Conservation (phyloP, 2,797 vertebrate genomes). For the Otolemur crassicaudatus region DNA sequence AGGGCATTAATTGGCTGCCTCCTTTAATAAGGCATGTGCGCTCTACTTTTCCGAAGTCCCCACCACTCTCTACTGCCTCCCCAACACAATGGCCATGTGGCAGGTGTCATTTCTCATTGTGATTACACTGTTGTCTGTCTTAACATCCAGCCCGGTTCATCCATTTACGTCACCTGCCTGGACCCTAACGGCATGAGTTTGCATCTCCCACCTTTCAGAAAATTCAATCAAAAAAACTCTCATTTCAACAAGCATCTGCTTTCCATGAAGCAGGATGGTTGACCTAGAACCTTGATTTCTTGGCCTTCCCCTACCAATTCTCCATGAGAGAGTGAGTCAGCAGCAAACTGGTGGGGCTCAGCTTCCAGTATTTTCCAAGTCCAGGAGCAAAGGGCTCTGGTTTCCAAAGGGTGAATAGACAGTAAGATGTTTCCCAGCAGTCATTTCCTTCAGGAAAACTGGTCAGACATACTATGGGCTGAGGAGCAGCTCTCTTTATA, state of each 20-base stretch:
- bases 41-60: background rate
- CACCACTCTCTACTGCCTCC: background rate
- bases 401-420: background rate
- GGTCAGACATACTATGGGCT: background rate
- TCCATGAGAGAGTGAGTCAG: background rate
- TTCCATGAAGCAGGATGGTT: background rate
- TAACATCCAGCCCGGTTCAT: background rate
- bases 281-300: background rate
- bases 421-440: background rate
- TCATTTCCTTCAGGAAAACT: background rate
- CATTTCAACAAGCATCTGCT: background rate
- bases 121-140: slow-evolving; percentile 55
- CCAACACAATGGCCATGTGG: background rate
- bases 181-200: slow-evolving; percentile 28
- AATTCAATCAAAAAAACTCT: background rate
- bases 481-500: background rate
- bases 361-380: background rate
- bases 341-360: background rate
- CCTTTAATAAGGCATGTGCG: background rate
- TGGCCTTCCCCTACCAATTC: background rate
- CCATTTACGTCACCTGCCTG: slow-evolving; percentile 4
- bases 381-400: background rate
- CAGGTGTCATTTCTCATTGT: slow-evolving; percentile 50
- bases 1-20: background rate
- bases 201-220: background rate